Conservation (phyloP, 2,113 vertebrate genomes). For the Cacatua alba region DNA sequence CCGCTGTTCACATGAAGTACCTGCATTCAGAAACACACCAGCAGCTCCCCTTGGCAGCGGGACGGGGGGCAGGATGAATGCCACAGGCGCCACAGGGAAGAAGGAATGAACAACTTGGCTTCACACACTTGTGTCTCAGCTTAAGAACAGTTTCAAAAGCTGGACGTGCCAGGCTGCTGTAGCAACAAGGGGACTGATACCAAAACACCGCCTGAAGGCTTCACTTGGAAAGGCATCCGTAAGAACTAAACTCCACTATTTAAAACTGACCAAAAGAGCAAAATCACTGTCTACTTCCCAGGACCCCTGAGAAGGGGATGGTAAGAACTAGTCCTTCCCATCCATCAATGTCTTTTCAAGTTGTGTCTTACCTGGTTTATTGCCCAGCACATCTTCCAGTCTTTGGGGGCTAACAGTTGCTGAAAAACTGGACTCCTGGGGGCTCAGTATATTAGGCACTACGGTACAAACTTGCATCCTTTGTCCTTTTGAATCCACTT, state of each 20-base stretch:
- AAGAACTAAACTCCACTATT: background rate
- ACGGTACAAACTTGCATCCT: background rate
- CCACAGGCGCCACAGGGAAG: background rate
- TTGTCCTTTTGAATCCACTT: background rate
- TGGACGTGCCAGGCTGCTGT: background rate
- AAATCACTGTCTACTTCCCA: background rate
- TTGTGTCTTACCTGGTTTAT: background rate
- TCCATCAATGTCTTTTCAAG: background rate
- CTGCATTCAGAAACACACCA: background rate
- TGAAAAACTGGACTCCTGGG: background rate
- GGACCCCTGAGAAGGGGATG: background rate
- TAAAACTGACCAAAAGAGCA: background rate
- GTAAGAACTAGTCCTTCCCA: background rate
- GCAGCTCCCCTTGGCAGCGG: constrained; percentile 27
- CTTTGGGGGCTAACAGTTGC: background rate
- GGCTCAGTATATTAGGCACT: background rate
- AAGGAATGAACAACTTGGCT: background rate
- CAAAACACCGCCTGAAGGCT: constrained; percentile 8
- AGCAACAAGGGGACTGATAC: background rate
- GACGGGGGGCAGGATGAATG: background rate
- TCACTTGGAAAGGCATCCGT: background rate
- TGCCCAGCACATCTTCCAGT: background rate
- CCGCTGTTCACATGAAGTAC: background rate
- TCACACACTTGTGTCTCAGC: background rate
- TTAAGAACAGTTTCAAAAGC: background rate